Conservation (phyloP, 2,797 vertebrate genomes). For the Notolabrus celidotus region DNA sequence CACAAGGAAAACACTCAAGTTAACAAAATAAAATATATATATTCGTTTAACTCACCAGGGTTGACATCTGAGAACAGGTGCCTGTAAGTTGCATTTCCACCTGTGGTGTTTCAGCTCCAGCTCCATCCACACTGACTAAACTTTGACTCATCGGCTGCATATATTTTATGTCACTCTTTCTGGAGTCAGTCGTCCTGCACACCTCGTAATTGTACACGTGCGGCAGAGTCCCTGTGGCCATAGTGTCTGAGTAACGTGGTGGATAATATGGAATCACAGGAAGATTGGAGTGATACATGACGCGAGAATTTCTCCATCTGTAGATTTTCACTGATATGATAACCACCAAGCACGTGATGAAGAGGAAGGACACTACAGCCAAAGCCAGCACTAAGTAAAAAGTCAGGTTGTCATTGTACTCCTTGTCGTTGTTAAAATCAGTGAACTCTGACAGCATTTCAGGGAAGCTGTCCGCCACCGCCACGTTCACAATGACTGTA, state of each 20-base stretch:
- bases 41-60: slow-evolving; percentile 66
- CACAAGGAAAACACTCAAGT: fast-evolving
- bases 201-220: slow-evolving; percentile 63
- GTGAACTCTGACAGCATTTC: slow-evolving; percentile 21
- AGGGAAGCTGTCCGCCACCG: slow-evolving; percentile 35
- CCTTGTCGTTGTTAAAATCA: slow-evolving; percentile 28
- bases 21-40: too few species aligned
- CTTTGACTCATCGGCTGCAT: slow-evolving; percentile 55
- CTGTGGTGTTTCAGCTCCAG: slow-evolving; percentile 9
- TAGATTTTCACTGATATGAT: slow-evolving; percentile 37
- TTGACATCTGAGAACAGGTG: slow-evolving; percentile 51
- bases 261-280: slow-evolving; percentile 42
- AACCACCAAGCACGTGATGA: slow-evolving; percentile 27
- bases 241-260: slow-evolving; percentile 38
- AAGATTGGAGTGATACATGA: slow-evolving; percentile 24
- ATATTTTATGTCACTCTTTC: slow-evolving; percentile 62
- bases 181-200: slow-evolving; percentile 60
- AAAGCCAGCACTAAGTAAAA: slow-evolving; percentile 26
- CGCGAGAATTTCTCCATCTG: slow-evolving; percentile 67
- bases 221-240: slow-evolving; percentile 38
- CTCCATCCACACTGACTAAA: slow-evolving; percentile 59
- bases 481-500: slow-evolving; percentile 50
- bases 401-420: slow-evolving; percentile 31
- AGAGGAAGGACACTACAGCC: slow-evolving; percentile 34
- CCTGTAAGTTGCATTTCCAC: slow-evolving; percentile 21